Conservation (phyloP, 2,113 vertebrate genomes). For the Hippopotamus amphibius region DNA sequence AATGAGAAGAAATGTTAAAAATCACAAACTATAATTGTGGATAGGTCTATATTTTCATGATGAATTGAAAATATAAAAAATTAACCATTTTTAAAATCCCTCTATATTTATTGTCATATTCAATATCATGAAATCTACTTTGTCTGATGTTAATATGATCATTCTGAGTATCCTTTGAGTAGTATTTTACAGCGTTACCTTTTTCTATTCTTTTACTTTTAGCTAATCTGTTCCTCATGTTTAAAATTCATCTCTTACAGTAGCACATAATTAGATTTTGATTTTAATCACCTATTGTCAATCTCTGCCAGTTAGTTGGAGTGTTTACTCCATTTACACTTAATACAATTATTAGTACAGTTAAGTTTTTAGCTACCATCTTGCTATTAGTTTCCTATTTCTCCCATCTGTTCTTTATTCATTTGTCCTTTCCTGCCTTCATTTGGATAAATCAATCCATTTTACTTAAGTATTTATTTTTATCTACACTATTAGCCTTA, state of each 20-base stretch:
- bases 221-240: background rate
- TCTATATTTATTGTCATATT: background rate
- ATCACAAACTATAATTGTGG: background rate
- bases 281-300: constrained; percentile 11
- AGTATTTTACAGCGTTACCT: background rate
- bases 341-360: constrained; percentile 5
- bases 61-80: background rate
- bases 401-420: background rate
- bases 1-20: background rate
- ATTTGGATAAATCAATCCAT: background rate
- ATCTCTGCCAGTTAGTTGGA: background rate
- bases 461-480: background rate
- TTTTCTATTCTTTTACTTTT: background rate
- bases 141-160: background rate
- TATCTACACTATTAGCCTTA: background rate
- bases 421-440: background rate
- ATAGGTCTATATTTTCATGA: background rate
- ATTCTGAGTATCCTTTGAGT: background rate
- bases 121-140: background rate
- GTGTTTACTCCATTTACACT: background rate
- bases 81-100: background rate
- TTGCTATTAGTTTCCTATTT: constrained; percentile 17
- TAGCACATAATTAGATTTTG: background rate
- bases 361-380: background rate
- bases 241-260: constrained; percentile 8